phyloP scores from a whole-genome alignment of 2,888 invertebrate genomes.

The Lepidochitona cinerea region DNA sequence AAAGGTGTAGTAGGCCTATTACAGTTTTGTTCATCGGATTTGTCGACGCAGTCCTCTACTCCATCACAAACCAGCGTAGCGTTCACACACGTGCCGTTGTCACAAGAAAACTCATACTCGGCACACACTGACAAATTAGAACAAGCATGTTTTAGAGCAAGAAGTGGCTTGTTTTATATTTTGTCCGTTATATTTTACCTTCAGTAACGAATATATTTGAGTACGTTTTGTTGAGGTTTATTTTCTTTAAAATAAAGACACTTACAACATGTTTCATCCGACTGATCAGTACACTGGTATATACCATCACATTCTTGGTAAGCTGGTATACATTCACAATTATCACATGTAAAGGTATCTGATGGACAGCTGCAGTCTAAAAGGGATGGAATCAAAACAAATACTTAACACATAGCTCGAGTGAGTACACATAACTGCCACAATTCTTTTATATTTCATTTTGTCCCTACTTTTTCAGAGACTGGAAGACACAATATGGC shows the following conservation, averaged over 20 bases:
- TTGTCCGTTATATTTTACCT: too few species aligned
- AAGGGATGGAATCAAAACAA: too few species aligned
- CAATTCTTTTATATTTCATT: too few species aligned
- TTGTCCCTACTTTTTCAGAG: too few species aligned
- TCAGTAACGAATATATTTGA: too few species aligned
- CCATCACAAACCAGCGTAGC: neutral
- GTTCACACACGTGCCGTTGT: neutral
- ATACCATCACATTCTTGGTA: constrained; percentile 81
- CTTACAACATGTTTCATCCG: constrained; percentile 71
- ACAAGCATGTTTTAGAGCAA: too few species aligned
- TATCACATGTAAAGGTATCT: neutral
- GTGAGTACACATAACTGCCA: too few species aligned
- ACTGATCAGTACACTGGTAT: constrained; percentile 89
- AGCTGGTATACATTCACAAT: constrained; percentile 82
- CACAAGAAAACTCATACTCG: neutral
- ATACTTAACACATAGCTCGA: too few species aligned
- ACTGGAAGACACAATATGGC: too few species aligned
- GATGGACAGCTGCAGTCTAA: neutral
- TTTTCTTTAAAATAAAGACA: too few species aligned
- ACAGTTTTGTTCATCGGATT: neutral
- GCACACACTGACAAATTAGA: neutral
- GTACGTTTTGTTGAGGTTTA: too few species aligned
- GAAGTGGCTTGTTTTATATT: too few species aligned
- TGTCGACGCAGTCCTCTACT: neutral
- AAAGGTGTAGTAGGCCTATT: neutral